Percentiles rank a stretch among this genome's conserved stretches.
Conservation (phyloP, 1,140 invertebrate species). For the Drosophila funebris region DNA sequence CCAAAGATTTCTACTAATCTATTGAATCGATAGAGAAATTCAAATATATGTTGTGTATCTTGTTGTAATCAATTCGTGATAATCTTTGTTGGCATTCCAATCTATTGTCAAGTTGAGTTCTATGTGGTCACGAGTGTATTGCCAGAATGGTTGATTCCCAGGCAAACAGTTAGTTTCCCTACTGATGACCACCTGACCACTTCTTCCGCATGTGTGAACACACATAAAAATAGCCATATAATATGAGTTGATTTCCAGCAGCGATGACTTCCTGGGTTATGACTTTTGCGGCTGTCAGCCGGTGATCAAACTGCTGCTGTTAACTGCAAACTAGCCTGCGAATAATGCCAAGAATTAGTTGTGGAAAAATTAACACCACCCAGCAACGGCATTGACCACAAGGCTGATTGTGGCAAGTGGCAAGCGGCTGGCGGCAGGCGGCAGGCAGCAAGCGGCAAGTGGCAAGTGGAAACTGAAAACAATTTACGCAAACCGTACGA, state of each 20-base stretch:
- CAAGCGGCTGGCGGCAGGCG: background rate
- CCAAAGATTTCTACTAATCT: conserved; percentile 27
- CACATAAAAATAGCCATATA: conserved; percentile 52
- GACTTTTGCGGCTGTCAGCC: conserved; percentile 63
- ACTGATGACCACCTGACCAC: conserved; percentile 20
- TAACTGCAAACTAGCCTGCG: conserved; percentile 41
- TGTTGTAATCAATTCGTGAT: background rate
- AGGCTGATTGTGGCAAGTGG: conserved; percentile 25
- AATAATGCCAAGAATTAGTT: conserved; percentile 78
- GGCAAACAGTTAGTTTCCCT: conserved; percentile 31
- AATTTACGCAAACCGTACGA: conserved; percentile 74
- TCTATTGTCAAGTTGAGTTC: background rate
- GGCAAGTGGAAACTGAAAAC: conserved; percentile 68
- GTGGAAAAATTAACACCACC: conserved; percentile 79
- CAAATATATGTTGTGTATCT: background rate
- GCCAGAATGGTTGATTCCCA: conserved; percentile 12
- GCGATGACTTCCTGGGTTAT: conserved; percentile 73
- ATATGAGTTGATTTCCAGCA: conserved; percentile 35
- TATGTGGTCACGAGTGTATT: conserved; percentile 8
- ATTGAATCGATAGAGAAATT: conserved; percentile 5
- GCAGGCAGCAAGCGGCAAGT: conserved; percentile 25
- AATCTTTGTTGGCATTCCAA: conserved; percentile 1
- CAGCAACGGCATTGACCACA: conserved; percentile 65
- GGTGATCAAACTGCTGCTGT: conserved; percentile 29
- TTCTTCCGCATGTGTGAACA: conserved; percentile 49